These are phyloP conservation scores for Ceuthmochares aereus DNA, from an alignment of 2,113 vertebrate genomes.

Conservation along the genomic window DNA sequence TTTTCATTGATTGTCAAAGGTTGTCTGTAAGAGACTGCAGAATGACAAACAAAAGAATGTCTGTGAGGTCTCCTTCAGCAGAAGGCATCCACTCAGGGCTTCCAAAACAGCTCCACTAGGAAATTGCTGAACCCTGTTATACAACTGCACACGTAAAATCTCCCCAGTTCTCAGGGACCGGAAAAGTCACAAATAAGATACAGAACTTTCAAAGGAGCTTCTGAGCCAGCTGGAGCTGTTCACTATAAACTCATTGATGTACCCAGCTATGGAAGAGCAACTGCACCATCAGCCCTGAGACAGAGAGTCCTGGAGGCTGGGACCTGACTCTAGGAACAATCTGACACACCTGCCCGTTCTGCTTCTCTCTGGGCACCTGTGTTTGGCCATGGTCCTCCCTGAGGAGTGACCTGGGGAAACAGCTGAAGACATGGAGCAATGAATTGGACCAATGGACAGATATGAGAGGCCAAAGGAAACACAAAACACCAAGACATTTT, in stretches of 20 bases:
- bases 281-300: neutral
- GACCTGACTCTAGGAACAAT: neutral
- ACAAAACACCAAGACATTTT: neutral
- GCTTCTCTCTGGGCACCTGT: neutral
- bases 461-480: neutral
- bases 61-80: neutral
- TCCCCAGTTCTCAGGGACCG: neutral
- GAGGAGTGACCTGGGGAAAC: neutral
- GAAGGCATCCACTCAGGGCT: neutral
- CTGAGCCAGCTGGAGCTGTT: neutral
- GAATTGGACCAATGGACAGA: neutral
- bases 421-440: neutral
- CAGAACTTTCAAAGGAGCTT: neutral
- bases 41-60: conserved; percentile 28
- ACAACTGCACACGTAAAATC: neutral
- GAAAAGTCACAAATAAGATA: neutral
- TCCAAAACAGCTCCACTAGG: neutral
- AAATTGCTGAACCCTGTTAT: neutral
- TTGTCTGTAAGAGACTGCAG: neutral
- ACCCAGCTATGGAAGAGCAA: neutral
- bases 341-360: rapidly evolving
- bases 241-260: neutral
- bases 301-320: neutral
- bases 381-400: neutral
- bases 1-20: conserved; percentile 49